Base-by-base conservation (phyloP, 1,140 invertebrate species). In the Cherax quadricarinatus region DNA sequence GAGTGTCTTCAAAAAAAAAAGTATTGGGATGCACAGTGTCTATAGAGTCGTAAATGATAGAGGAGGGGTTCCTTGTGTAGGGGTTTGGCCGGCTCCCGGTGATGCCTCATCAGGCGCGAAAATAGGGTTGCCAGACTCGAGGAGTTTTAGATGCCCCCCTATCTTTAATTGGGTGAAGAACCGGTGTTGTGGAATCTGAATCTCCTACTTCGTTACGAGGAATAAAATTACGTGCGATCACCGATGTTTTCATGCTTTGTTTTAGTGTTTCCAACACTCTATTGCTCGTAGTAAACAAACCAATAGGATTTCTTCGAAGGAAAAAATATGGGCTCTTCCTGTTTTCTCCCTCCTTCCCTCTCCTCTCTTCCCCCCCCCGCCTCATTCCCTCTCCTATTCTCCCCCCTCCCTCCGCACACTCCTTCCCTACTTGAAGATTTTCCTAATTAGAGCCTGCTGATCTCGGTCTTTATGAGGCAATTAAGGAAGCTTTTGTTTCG, bases 111-210 rank as follows among this genome's bases (percentile, higher is more conserved):
- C 88, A 90, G 51, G 88, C 88, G 88, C 81, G 60, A 84, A 83
- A 90, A 60, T 90, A 90, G 73, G 82, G 88, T 78, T 90, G 88
- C 88, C 88, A 84, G 82, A 84, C 81, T 83, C 81, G 1, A 66
- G 88, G 70, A 90, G 57, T 85, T 90, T 90, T 90, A 57, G 49
- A 75, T 78, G 81, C 62, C 53, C 53, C 82, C 82, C 51, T 78
- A 84, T 90, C 81, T 83, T 90, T 83, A 90, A 90, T 90, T 90
- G 88, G 88, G 70, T 90, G 82, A 84, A 84, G 70, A 84, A 83
- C 88, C 53, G 53, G 53, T 51, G 78, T 80, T 88, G 53, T 88
- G 75, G 86, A 57, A 80, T 88, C 57, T 80, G 75, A 81, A 75
- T n/a, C 57, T 81, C 41, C 78, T 79, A 75, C n/a, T 30, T 24